Conservation (phyloP, 2,797 vertebrate genomes). For the Amblyraja radiata region DNA sequence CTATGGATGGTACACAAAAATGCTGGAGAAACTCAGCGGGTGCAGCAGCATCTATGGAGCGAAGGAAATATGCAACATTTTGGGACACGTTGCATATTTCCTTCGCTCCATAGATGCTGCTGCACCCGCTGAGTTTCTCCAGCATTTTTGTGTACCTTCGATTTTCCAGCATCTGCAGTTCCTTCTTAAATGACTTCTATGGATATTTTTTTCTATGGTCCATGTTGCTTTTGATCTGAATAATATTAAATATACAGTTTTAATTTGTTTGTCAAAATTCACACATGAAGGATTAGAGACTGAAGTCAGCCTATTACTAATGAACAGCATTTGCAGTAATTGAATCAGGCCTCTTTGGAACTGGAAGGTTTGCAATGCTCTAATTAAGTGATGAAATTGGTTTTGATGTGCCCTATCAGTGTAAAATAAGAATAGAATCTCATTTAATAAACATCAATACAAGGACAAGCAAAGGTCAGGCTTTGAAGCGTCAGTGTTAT, state of each 20-base stretch:
- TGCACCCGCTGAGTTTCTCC: too few species aligned
- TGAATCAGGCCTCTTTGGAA: not conserved
- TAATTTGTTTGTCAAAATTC: not conserved
- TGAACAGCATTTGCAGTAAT: not conserved
- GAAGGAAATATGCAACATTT: too few species aligned
- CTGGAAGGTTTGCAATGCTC: not conserved
- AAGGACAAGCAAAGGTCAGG: not conserved
- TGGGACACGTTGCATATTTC: too few species aligned
- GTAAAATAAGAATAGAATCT: conserved; percentile 2
- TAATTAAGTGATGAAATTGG: not conserved
- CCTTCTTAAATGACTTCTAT: not conserved
- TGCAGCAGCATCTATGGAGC: too few species aligned
- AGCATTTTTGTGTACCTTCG: too few species aligned
- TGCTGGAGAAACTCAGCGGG: too few species aligned
- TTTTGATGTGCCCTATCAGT: not conserved
- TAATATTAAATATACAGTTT: not conserved
- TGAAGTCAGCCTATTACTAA: not conserved
- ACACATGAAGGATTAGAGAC: not conserved
- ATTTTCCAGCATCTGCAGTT: too few species aligned
- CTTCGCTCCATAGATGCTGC: too few species aligned
- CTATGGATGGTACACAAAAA: too few species aligned
- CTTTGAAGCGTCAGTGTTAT: not conserved
- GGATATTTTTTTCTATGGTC: too few species aligned
- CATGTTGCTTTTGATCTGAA: not conserved
- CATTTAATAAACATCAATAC: not conserved